Base-by-base conservation (phyloP, 2,797 vertebrate species). In the Sebastes hubbsi region DNA sequence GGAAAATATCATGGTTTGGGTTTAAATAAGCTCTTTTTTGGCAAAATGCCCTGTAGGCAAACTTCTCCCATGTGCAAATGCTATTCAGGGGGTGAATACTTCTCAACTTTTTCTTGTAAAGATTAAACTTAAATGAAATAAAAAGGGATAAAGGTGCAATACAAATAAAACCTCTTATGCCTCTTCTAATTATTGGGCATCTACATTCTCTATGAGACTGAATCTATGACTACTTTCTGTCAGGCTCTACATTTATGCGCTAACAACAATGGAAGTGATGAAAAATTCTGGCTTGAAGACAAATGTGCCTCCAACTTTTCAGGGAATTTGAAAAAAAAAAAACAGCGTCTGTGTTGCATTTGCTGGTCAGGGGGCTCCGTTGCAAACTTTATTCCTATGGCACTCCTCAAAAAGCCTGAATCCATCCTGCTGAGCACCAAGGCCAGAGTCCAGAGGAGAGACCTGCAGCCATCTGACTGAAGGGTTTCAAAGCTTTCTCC, bases 341-440 rank as follows among this genome's bases (percentile, higher is more conserved):
- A n/a, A n/a, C 16, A 16, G 42, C 42, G 3, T 16, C 42, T 46
- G 27, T 52, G 36, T 18, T 69, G 18, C 14, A 32, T 56, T 22
- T 65, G 29, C 54, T 52, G 59, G 22, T 59, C 59, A 46, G 36
- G 30, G 20, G 74, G 71, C 46, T n/a, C 25, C 3, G 22, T 27
- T 0, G 6, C 42, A 46, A 46, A 46, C 42, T 46, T 46, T 46
- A 46, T 46, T 46, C 42, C 14, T 46, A 46, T 18, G 16, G 42
- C 42, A 46, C 42, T 46, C 42, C 42, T 46, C 14, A 46, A 46
- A 46, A 46, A 46, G 42, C 42, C 42, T 46, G 66, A 55, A 61
- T 32, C 22, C 67, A 7, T 46, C 66, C 65, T 69, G 81, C 56
- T 70, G 77, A 80, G 42, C 42, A 46, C 42, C 42, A 18, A 46